Evolutionary conservation across 1,140 invertebrate species (phyloP).

Genomic region (Aphelinus certus): DNA sequence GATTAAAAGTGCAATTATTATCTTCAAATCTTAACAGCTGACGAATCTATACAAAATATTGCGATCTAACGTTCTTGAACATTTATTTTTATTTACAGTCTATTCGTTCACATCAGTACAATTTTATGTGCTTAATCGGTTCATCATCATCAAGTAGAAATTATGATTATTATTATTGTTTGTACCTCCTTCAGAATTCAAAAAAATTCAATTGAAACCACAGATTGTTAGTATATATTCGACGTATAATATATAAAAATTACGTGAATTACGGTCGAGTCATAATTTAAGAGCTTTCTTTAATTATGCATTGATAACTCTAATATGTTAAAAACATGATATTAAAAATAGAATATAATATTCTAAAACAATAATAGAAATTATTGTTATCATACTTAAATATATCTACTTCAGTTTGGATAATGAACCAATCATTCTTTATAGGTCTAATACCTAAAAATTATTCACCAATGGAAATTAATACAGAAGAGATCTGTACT

Average conservation of each 20-base stretch:
- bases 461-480: not conserved
- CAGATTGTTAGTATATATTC: too few species aligned
- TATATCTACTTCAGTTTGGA: not conserved
- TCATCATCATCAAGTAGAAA: not conserved
- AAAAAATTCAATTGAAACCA: too few species aligned
- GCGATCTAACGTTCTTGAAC: not conserved
- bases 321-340: not conserved
- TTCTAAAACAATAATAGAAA: not conserved
- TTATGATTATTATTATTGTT: too few species aligned
- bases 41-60: not conserved
- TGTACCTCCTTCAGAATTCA: too few species aligned
- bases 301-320: not conserved
- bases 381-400: not conserved
- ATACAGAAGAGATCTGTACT: not conserved
- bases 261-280: too few species aligned
- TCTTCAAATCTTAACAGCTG: too few species aligned
- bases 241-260: too few species aligned
- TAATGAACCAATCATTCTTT: slow-evolving; percentile 1
- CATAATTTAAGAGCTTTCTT: too few species aligned
- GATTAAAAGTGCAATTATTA: not conserved
- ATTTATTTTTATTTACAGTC: slow-evolving; percentile 1
- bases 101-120: slow-evolving; percentile 5
- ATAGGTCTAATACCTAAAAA: not conserved
- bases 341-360: not conserved
- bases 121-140: not conserved